These are phyloP conservation scores for Ceratina japonica DNA, from an alignment of 1,140 invertebrate species.

Conservation along the genomic window DNA sequence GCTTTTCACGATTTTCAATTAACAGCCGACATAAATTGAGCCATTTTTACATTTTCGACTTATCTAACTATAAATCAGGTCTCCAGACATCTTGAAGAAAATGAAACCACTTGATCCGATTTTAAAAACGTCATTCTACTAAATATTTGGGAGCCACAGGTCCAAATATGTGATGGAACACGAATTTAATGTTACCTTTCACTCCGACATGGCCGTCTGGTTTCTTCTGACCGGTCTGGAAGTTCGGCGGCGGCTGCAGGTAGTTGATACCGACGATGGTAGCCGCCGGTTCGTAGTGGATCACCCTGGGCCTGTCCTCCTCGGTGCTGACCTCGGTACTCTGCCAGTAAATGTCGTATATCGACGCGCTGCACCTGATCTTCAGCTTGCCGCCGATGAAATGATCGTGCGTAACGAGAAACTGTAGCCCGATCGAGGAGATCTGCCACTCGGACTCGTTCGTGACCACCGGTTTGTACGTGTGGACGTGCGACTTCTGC, in stretches of 20 bases:
- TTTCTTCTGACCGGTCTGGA: constrained; percentile 77
- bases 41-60: no score
- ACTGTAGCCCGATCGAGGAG: constrained; percentile 79
- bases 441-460: constrained; percentile 71
- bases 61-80: no score
- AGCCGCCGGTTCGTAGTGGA: constrained; percentile 69
- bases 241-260: constrained; percentile 77
- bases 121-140: no score
- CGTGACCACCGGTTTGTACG: constrained; percentile 66
- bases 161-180: no score
- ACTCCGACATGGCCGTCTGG: constrained; percentile 76
- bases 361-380: constrained; percentile 82
- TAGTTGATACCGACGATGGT: constrained; percentile 77
- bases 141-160: neutral
- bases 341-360: constrained; percentile 83
- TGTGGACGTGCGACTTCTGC: constrained; percentile 64
- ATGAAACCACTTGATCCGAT: no score
- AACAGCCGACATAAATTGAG: no score
- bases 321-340: constrained; percentile 82
- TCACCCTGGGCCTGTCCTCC: constrained; percentile 77
- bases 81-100: no score
- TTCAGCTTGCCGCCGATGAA: constrained; percentile 81
- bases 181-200: constrained; percentile 69
- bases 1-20: no score
- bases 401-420: constrained; percentile 80